These are phyloP conservation scores for Drosophila pseudoobscura DNA, from an alignment of 1,140 invertebrate species.

Conservation along the genomic window DNA sequence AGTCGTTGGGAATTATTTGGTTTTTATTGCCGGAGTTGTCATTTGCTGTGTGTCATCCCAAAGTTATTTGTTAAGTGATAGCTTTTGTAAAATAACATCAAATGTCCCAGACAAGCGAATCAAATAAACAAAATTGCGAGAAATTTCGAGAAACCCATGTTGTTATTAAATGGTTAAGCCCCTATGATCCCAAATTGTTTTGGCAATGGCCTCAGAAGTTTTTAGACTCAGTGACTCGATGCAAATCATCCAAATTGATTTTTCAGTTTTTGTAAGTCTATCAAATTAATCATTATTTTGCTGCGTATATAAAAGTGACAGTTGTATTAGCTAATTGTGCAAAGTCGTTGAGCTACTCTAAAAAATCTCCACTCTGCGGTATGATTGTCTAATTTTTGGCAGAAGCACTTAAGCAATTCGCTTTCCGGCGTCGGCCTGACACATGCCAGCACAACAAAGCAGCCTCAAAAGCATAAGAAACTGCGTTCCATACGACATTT, in stretches of 20 bases:
- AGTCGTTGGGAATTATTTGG: not conserved
- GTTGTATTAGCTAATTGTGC: conserved; percentile 41
- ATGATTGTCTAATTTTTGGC: not conserved
- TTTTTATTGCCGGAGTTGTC: conserved; percentile 15
- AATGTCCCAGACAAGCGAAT: conserved; percentile 7
- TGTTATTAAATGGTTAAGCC: too few relatives aligned
- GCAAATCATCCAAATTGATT: not conserved
- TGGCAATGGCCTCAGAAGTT: not conserved
- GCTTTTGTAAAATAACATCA: conserved; percentile 32
- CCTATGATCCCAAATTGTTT: too few relatives aligned
- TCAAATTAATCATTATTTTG: conserved; percentile 47
- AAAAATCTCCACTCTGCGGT: conserved; percentile 7
- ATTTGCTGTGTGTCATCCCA: conserved; percentile 37
- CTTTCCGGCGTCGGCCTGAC: not conserved
- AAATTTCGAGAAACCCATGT: not conserved
- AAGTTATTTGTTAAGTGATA: conserved; percentile 48
- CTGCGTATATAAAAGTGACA: conserved; percentile 43
- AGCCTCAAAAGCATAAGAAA: conserved; percentile 1
- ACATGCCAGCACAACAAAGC: not conserved
- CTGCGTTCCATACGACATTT: conserved; percentile 19
- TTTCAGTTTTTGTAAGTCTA: not conserved
- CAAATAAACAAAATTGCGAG: conserved; percentile 6
- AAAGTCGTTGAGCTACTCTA: conserved; percentile 10
- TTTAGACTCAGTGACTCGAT: not conserved
- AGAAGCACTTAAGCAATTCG: not conserved